A percentile compares a stretch with the other conserved stretches of the same genome.
Conservation (phyloP, 2,797 vertebrate genomes). For the Gephyroberyx darwinii region DNA sequence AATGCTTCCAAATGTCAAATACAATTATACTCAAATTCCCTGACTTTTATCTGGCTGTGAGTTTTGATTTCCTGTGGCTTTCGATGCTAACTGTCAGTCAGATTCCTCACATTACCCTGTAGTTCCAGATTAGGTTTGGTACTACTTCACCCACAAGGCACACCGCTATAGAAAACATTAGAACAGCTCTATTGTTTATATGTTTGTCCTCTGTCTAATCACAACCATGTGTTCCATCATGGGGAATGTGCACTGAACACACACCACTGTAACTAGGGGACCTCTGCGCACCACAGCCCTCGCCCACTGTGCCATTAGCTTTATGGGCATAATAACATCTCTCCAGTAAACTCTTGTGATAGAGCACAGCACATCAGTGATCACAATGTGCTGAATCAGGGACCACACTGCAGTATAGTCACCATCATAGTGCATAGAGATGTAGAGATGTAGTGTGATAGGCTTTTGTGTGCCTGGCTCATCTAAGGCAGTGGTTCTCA, state of each 20-base stretch:
- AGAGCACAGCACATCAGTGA: conserved; percentile 29
- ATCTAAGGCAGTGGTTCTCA: conserved; percentile 2
- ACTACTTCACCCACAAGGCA: conserved; percentile 54
- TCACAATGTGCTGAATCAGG: conserved; percentile 40
- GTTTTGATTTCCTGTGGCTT: conserved; percentile 56
- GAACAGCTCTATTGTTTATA: conserved; percentile 68
- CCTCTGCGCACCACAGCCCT: conserved; percentile 46
- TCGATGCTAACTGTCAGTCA: conserved; percentile 41
- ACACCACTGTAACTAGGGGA: conserved; percentile 45
- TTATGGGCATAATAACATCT: conserved; percentile 43
- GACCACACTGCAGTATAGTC: conserved; percentile 1
- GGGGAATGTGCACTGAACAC: conserved; percentile 58
- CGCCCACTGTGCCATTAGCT: conserved; percentile 54
- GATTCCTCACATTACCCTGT: conserved; percentile 52
- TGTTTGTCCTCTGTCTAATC: conserved; percentile 66
- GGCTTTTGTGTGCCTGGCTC: conserved; percentile 9
- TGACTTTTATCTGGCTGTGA: conserved; percentile 34
- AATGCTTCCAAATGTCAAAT: conserved; percentile 44
- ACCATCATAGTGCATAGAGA: background rate
- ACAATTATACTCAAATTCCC: conserved; percentile 37
- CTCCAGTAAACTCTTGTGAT: conserved; percentile 46
- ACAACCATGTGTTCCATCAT: conserved; percentile 60
- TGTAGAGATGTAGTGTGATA: too few relatives aligned
- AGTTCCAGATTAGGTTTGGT: conserved; percentile 53
- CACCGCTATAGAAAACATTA: conserved; percentile 50